Percentiles rank a stretch among this genome's conserved stretches.
These are phyloP conservation scores for Pseudococcus viburni DNA, from an alignment of 2,888 invertebrate species.

Conservation along the genomic window DNA sequence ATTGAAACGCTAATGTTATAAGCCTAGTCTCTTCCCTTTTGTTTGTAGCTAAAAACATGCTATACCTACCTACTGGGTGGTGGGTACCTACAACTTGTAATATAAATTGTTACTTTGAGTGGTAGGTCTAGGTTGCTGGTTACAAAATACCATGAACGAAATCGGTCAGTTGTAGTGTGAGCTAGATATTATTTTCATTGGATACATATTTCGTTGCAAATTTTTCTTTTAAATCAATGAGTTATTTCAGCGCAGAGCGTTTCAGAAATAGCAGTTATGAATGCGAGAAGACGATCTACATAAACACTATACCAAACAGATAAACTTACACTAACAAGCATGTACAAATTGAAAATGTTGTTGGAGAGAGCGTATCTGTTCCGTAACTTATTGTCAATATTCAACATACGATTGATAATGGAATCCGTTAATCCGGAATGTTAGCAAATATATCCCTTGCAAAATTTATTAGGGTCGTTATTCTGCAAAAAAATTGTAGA, in stretches of 20 bases:
- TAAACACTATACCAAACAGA: background rate
- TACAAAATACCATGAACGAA: background rate
- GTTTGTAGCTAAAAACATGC: background rate
- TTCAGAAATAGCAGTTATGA: background rate
- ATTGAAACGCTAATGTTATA: slow-evolving; percentile 22
- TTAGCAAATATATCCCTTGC: slow-evolving; percentile 36
- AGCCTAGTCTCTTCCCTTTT: slow-evolving; percentile 7
- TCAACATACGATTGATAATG: slow-evolving; percentile 48
- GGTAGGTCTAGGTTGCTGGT: too few species aligned
- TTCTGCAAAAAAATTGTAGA: slow-evolving; percentile 39
- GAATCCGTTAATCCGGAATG: slow-evolving; percentile 45
- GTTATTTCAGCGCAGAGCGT: background rate
- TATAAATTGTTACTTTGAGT: background rate
- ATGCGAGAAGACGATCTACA: background rate
- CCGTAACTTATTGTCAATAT: slow-evolving; percentile 35
- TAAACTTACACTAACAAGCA: slow-evolving; percentile 30
- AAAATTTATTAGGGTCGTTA: slow-evolving; percentile 42
- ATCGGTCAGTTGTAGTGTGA: background rate
- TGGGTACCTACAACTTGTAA: too few species aligned
- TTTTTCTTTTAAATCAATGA: background rate
- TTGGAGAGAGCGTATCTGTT: slow-evolving; percentile 2
- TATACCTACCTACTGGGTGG: background rate
- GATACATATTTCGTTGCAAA: background rate
- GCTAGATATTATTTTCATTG: background rate
- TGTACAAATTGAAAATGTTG: slow-evolving; percentile 41